These are phyloP conservation scores for Probosciger aterrimus DNA, from an alignment of 2,113 vertebrate species.

Conservation along the genomic window DNA sequence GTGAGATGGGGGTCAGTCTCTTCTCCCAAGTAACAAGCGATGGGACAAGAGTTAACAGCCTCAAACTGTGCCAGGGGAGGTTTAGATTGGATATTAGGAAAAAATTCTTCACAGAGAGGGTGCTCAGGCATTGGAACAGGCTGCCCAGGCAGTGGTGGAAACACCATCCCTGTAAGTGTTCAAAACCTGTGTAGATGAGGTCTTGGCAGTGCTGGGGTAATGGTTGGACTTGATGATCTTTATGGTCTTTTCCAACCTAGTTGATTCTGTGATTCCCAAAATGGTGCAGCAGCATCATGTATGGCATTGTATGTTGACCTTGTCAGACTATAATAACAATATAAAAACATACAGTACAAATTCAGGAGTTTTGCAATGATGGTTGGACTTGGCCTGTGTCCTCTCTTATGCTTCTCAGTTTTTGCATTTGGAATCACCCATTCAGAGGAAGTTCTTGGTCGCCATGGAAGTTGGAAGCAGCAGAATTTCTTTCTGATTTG, in stretches of 20 bases:
- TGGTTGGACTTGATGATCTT: neutral
- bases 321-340: neutral
- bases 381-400: neutral
- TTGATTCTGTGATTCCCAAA: neutral
- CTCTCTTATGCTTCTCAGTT: neutral
- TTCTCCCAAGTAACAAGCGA: neutral
- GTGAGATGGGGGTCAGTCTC: neutral
- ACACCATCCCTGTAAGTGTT: neutral
- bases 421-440: neutral
- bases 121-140: neutral
- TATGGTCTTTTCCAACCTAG: neutral
- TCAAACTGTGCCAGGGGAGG: neutral
- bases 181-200: neutral
- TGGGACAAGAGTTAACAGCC: neutral
- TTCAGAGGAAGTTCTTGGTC: neutral
- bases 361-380: neutral
- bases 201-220: neutral
- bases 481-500: conserved; percentile 7
- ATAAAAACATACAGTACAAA: neutral
- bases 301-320: neutral
- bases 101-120: neutral
- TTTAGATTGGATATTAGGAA: neutral
- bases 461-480: accelerated
- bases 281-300: neutral
- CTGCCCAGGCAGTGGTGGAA: neutral